These are phyloP conservation scores for Stenodema calcarata DNA, from an alignment of 2,888 invertebrate genomes.

Conservation along the genomic window DNA sequence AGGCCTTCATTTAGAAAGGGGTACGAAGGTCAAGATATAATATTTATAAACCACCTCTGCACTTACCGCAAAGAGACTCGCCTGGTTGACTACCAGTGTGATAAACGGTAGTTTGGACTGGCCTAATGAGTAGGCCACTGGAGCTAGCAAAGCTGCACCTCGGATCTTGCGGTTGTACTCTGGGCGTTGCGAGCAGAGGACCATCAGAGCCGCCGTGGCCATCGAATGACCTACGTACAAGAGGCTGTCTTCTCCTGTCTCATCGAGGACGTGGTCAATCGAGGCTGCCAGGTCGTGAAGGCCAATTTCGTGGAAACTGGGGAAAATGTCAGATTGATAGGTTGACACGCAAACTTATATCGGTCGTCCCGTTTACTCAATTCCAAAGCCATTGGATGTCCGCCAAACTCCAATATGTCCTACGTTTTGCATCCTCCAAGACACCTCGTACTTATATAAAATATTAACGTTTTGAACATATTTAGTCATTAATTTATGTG, in stretches of 20 bases:
- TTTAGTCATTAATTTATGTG: too few relatives aligned
- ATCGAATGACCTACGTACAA: conserved; percentile 66
- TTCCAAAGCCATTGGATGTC: neutral
- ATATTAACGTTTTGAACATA: too few relatives aligned
- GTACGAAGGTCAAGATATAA: neutral
- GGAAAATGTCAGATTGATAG: neutral
- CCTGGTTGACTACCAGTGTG: conserved; percentile 14
- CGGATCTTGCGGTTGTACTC: conserved; percentile 56
- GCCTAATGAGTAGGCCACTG: conserved; percentile 52
- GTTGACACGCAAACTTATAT: neutral
- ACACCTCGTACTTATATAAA: too few relatives aligned
- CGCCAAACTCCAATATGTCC: neutral
- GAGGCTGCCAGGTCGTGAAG: conserved; percentile 66
- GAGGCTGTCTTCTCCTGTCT: conserved; percentile 62
- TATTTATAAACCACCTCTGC: neutral
- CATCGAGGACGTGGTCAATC: conserved; percentile 62
- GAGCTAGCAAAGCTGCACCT: conserved; percentile 53
- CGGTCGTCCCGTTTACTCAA: neutral
- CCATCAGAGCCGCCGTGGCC: conserved; percentile 55
- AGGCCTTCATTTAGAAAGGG: too few relatives aligned
- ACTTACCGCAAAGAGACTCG: conserved; percentile 28
- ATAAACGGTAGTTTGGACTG: conserved; percentile 21
- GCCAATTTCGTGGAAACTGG: conserved; percentile 67
- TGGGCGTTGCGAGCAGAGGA: conserved; percentile 55
- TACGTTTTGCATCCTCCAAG: too few relatives aligned